Base-by-base conservation (phyloP, 92 coral and sea anemone genomes). In the Epizoanthus ramosus region DNA sequence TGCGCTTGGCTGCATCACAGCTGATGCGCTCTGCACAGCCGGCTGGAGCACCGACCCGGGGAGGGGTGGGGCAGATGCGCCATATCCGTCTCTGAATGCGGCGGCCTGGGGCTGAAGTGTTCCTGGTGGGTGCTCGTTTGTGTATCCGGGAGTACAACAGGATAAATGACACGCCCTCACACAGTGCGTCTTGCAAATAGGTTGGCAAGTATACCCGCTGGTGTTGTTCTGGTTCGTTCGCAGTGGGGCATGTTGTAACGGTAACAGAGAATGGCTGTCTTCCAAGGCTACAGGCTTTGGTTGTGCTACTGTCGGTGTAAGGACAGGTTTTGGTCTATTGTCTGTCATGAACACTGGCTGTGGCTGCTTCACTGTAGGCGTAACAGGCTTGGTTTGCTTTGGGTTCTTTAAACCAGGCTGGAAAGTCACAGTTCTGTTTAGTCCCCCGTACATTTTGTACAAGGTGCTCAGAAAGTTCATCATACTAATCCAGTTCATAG, bases 401-500 rank as follows among this genome's bases (percentile, higher is more conserved):
- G 83, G 79, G 15, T 47, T 77, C 17, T 60, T 58, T 12, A 41
- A 39, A 37, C n/a, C 45, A 18, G 59, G 50, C 37, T 21, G 25
- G 53, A 57, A 7, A 71, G 57, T 70, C 37, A 77, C 84, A 60
- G 74, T 21, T 33, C 65, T 85, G 84, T 86, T 83, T 17, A 57
- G 73, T 18, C 86, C 75, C 0, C 90, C 92, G 60, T 87, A 90
- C 89, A 87, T 87, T 22, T 63, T 80, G 82, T 91, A 91, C 92
- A 93, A 85, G 91, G 89, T 91, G 76, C 91, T 85, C 52, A 93
- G 79, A 70, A 93, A 89, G 79, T 93, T 93, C 92, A 93, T 91
- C 98, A 93, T 87, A 2, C 88, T 91, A 25, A 91, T 89, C 98
- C 94, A 93, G 45, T 94, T 92, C 93, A 89, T 91, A 14, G 91